Evolutionary conservation across 2,113 vertebrate species (phyloP), one percentile per base, ranked within the genome.

Genomic region (Pteropus alecto): DNA sequence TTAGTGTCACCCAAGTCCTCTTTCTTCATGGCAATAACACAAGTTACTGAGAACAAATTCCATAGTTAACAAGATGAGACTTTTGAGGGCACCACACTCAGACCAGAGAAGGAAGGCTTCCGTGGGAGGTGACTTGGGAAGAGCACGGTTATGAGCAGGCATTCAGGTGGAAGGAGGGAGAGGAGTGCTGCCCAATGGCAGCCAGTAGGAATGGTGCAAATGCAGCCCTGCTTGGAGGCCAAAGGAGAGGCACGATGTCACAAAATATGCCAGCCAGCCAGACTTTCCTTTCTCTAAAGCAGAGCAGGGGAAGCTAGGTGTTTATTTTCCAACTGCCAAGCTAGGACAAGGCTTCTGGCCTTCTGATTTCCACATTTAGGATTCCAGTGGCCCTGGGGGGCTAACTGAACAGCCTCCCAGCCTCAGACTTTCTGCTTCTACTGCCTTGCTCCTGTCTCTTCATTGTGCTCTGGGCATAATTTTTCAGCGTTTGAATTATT

Each of bases 81-180:
- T 3, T 81, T 21, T 14, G 18, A 51, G 30, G 2, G 21, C 2
- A 3, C 41, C 48, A 21, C 24, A 16, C 38, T 46, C 58, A 14
- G 3, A 2, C 30, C 65, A n/a, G 61, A 9, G 2, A 2, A 77
- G 60, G 15, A 33, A 41, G 38, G 70, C 28, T 41, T 60, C 74
- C 0, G 0, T 7, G 4, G 60, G 14, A 38, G 67, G 35, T 6
- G 30, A 33, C 11, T 3, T 56, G 58, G 58, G 30, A 46, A 56
- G 8, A 21, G 28, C 10, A 21, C 7, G 0, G n/a, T 48, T 3
- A 6, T 30, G 28, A 84, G 51, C 28, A 30, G 51, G 21, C 2
- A 0, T 79, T 81, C 51, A 51, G 4, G 51, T 5, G 1, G 5
- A 8, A 18, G 35, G 13, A 82, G 61, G 38, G 48, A 71, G 54